Conservation (phyloP, 2,113 vertebrate genomes). For the Machaerirhynchus nigripectus region DNA sequence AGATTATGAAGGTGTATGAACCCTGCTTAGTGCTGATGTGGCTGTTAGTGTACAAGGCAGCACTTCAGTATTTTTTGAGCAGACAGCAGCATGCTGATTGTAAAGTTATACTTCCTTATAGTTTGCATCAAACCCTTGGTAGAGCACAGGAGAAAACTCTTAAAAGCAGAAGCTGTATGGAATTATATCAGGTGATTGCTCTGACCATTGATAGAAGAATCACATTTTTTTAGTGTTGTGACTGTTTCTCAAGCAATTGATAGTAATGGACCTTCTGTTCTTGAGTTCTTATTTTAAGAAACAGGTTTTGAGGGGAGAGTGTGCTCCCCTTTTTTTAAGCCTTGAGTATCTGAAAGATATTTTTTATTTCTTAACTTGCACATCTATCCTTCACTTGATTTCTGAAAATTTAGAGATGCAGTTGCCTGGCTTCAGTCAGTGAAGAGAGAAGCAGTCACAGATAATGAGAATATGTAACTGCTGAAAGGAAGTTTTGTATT, state of each 20-base stretch:
- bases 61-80: neutral
- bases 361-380: neutral
- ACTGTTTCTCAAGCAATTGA: neutral
- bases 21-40: neutral
- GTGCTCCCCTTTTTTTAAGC: neutral
- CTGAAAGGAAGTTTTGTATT: neutral
- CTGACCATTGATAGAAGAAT: neutral
- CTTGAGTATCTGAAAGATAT: neutral
- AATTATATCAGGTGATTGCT: neutral
- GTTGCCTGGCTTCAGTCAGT: neutral
- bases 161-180: neutral
- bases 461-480: neutral
- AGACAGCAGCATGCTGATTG: neutral
- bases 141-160: neutral
- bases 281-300: neutral
- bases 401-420: neutral
- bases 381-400: neutral
- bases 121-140: neutral
- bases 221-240: neutral
- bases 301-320: neutral
- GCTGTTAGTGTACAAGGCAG: neutral
- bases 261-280: neutral
- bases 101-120: neutral
- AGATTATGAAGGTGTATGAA: neutral
- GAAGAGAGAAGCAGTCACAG: neutral